These are phyloP conservation scores for Drosophila niveifrons DNA, from an alignment of 2,888 invertebrate species.

Conservation along the genomic window DNA sequence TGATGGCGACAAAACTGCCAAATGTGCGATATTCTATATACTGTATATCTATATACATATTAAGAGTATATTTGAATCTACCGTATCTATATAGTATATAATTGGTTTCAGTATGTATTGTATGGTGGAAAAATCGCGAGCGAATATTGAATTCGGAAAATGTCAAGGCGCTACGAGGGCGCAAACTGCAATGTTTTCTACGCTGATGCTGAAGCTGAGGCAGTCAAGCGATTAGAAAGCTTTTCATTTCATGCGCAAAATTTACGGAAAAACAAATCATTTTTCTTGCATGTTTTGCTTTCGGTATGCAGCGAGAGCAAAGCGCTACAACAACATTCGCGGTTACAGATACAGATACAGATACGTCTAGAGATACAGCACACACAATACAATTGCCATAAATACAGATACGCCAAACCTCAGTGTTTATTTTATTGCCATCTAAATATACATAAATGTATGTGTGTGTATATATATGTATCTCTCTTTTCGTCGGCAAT, in stretches of 20 bases:
- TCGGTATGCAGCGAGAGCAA: conserved; percentile 32
- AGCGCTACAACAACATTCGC: conserved; percentile 19
- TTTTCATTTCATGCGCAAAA: conserved; percentile 72
- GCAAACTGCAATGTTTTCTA: conserved; percentile 69
- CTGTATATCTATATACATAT: conserved; percentile 12
- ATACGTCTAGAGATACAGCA: conserved; percentile 28
- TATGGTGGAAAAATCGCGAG: conserved; percentile 51
- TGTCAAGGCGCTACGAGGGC: conserved; percentile 76
- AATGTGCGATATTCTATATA: conserved; percentile 56
- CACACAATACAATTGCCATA: conserved; percentile 41
- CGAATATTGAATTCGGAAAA: conserved; percentile 57
- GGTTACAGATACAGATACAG: conserved; percentile 35
- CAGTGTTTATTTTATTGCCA: conserved; percentile 35
- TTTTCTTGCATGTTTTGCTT: conserved; percentile 44
- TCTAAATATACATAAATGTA: neutral
- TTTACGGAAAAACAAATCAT: conserved; percentile 73
- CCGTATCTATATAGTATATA: conserved; percentile 15
- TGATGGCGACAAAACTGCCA: conserved; percentile 69
- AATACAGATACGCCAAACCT: neutral
- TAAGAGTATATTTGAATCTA: too few species aligned
- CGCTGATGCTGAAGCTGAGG: conserved; percentile 49
- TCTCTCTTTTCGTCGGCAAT: conserved; percentile 12
- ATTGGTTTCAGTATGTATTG: neutral
- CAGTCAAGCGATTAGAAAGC: conserved; percentile 76
- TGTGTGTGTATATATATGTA: conserved; percentile 13